phyloP scores from a whole-genome alignment of 2,113 vertebrate genomes.

The Mus pahari region DNA sequence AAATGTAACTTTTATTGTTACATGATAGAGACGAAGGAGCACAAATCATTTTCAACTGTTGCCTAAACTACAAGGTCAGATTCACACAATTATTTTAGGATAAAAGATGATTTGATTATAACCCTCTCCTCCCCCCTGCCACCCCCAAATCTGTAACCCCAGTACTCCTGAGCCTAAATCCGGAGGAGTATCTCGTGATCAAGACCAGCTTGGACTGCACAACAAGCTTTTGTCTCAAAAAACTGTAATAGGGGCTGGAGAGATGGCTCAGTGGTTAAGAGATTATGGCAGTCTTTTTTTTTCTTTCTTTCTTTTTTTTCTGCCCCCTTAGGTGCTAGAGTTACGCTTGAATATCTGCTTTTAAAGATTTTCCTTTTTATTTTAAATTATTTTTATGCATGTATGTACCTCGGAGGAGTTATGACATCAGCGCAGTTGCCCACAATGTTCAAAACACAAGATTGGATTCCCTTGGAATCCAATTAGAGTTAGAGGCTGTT shows the following conservation, averaged over 20 bases:
- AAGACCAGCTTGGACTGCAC: background rate
- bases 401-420: background rate
- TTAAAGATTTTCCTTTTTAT: background rate
- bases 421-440: background rate
- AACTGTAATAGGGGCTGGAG: background rate
- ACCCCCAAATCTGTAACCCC: too few species aligned
- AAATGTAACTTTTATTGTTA: background rate
- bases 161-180: background rate
- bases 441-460: background rate
- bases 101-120: background rate
- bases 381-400: background rate
- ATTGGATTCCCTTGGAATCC: background rate
- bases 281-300: background rate
- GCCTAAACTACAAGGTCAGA: background rate
- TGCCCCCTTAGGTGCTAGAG: background rate
- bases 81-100: background rate
- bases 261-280: background rate
- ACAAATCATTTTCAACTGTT: background rate
- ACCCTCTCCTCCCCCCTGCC: background rate
- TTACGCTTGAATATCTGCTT: background rate
- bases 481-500: background rate
- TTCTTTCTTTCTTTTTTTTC: too few species aligned
- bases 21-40: background rate
- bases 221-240: too few species aligned
- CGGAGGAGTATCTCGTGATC: background rate